A percentile compares a stretch with the other conserved stretches of the same genome.
These are phyloP conservation scores for Morpho helenor DNA, from an alignment of 2,888 invertebrate species.

Conservation along the genomic window DNA sequence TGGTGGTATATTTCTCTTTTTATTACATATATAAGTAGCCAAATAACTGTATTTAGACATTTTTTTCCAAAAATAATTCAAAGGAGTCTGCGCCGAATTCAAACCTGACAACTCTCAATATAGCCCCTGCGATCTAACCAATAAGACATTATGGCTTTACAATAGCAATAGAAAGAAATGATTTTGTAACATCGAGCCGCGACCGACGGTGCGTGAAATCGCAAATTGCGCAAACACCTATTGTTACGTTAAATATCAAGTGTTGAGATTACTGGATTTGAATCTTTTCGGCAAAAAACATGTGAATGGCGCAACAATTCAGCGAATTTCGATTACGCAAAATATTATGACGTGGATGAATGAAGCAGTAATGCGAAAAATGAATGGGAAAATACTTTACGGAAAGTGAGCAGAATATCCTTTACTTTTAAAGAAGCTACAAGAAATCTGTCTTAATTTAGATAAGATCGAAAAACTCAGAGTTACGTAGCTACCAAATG, in stretches of 20 bases:
- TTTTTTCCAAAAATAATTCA: too few species aligned
- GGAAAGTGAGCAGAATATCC: neutral
- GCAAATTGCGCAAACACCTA: slow-evolving; percentile 35
- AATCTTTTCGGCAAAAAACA: slow-evolving; percentile 7
- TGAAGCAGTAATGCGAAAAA: slow-evolving; percentile 2
- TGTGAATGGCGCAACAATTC: slow-evolving; percentile 9
- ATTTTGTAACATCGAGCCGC: slow-evolving; percentile 2
- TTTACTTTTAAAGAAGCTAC: too few species aligned
- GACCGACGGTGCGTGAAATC: slow-evolving; percentile 27
- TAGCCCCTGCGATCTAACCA: too few species aligned
- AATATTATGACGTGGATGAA: slow-evolving; percentile 22
- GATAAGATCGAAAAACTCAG: too few species aligned
- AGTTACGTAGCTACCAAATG: too few species aligned
- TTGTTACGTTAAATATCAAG: slow-evolving; percentile 24
- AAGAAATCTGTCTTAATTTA: too few species aligned
- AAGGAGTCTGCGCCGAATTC: too few species aligned
- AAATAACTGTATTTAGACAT: too few species aligned
- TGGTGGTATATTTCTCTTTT: too few species aligned
- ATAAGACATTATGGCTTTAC: too few species aligned
- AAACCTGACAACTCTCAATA: too few species aligned
- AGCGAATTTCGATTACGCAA: slow-evolving; percentile 15
- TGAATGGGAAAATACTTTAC: neutral
- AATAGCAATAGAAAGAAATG: neutral
- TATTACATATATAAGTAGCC: too few species aligned
- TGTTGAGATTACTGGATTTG: slow-evolving; percentile 15